Base-by-base conservation (phyloP, 2,888 invertebrate species). In the Iselma pallidipennis region DNA sequence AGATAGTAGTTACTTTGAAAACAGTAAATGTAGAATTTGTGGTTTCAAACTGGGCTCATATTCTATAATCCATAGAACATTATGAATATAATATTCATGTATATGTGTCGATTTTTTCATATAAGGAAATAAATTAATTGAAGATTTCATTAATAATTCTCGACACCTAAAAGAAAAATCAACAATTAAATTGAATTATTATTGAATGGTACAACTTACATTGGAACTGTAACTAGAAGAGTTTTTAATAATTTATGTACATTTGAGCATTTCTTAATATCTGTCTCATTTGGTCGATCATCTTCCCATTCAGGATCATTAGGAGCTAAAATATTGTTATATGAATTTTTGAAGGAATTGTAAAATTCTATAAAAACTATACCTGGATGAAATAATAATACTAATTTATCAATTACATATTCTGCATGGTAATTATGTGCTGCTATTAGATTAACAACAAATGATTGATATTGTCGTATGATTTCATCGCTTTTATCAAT, bases 21-120 rank as follows among this genome's bases (percentile, higher is more conserved):
- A 83, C 73, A 95, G 86, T 59, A 94, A 83, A 66, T 88, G 85
- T 70, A 96, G 82, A 28, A 96, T 85, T 66, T 89, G 86, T 68
- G 87, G 86, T 53, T 88, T 84, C 55, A 92, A 83, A 0, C 86
- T 83, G 0, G 94, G 92, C 68, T 91, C 86, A 77, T 94, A 94
- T 48, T 88, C 86, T 61, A 89, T 82, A 68, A 95, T 85, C 84
- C 88, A 88, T 55, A 96, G 84, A 48, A 95, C 79, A 80, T 95
- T 94, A 75, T 90, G 87, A 16, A 94, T 78, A 79, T 91, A 96
- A 10, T 89, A 87, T 73, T 91, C 89, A 67, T 93, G 91, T 1
- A 85, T 78, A 72, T 88, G 88, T 3, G 88, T 82, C 0, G 88
- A 84, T 59, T 86, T 88, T 73, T 88, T 90, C 76, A 88, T 86